Evolutionary conservation across 2,888 invertebrate genomes (phyloP).

Genomic region (Ceriagrion tenellum): DNA sequence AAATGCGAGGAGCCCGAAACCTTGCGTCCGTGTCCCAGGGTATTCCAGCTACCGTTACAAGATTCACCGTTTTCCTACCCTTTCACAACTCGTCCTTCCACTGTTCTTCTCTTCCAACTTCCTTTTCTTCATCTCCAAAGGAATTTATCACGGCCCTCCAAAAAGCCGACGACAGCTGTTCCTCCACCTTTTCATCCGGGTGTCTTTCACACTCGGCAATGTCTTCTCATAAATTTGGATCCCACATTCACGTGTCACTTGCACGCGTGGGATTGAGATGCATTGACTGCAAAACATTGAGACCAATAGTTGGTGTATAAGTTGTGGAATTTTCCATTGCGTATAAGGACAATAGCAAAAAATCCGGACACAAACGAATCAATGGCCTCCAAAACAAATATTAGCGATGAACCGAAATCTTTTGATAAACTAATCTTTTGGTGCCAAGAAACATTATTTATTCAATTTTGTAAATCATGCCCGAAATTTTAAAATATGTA

Average conservation of each 20-base stretch:
- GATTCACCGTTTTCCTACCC: not conserved
- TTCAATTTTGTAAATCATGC: too few relatives aligned
- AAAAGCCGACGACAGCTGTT: not conserved
- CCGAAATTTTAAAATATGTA: too few relatives aligned
- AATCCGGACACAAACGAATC: too few relatives aligned
- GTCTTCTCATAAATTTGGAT: not conserved
- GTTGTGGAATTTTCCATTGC: too few relatives aligned
- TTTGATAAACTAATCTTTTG: too few relatives aligned
- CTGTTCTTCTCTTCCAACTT: not conserved
- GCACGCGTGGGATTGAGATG: not conserved
- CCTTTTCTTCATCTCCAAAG: not conserved
- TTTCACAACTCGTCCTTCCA: not conserved
- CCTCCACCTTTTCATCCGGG: not conserved
- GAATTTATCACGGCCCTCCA: not conserved
- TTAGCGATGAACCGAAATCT: too few relatives aligned
- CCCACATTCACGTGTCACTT: not conserved
- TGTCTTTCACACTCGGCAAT: not conserved
- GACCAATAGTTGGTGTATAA: too few relatives aligned
- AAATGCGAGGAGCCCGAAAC: not conserved
- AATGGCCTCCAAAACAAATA: too few relatives aligned
- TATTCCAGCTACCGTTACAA: conserved; percentile 33
- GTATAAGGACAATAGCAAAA: too few relatives aligned
- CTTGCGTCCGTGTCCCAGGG: not conserved
- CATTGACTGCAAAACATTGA: too few relatives aligned
- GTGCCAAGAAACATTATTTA: too few relatives aligned